These are phyloP conservation scores for Centropristis striata DNA, from an alignment of 2,113 vertebrate genomes.

Conservation along the genomic window DNA sequence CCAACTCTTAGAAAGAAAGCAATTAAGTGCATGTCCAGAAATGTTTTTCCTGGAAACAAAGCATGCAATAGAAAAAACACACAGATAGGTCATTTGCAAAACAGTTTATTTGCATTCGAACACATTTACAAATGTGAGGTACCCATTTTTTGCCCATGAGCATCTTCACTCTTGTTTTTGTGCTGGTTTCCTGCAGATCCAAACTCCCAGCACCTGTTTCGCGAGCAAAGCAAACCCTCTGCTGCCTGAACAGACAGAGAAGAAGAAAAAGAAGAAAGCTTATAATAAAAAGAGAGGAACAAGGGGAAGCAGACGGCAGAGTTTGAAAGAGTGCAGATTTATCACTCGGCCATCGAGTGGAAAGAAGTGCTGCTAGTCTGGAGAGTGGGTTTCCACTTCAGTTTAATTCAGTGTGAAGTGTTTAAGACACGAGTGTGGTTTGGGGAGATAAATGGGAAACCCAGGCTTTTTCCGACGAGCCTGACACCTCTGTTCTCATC, in stretches of 20 bases:
- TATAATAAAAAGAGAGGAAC: constrained; percentile 39
- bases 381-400: constrained; percentile 69
- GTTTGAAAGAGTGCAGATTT: constrained; percentile 59
- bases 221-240: background rate
- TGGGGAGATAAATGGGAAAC: constrained; percentile 63
- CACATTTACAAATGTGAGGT: background rate
- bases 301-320: constrained; percentile 29
- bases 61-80: background rate
- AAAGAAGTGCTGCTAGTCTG: constrained; percentile 62
- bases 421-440: constrained; percentile 55
- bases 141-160: background rate
- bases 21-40: too few species aligned
- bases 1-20: background rate
- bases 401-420: constrained; percentile 76
- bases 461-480: constrained; percentile 49
- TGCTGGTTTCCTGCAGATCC: background rate
- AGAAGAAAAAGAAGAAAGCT: constrained; percentile 9
- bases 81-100: too few species aligned
- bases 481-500: constrained; percentile 50
- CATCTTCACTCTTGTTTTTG: background rate
- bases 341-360: constrained; percentile 60
- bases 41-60: background rate
- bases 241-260: constrained; percentile 14
- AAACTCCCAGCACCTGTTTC: background rate
- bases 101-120: background rate